Conservation (phyloP, 1,140 invertebrate genomes). For the Asobara japonica region DNA sequence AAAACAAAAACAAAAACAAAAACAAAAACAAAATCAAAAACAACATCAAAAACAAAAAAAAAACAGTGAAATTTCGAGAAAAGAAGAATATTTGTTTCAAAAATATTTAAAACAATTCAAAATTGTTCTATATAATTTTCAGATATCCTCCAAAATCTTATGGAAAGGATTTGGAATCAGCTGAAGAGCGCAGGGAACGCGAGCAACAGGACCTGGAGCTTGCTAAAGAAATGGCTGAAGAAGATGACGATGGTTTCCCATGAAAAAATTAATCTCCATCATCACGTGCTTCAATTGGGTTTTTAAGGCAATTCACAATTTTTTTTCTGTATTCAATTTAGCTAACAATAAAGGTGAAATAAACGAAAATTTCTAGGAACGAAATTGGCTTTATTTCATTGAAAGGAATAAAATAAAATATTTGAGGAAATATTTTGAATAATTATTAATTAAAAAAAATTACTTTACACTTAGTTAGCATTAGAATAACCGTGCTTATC, state of each 20-base stretch:
- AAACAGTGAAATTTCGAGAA: too few relatives aligned
- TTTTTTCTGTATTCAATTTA: slow-evolving; percentile 10
- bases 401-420: too few relatives aligned
- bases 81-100: too few relatives aligned
- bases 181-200: slow-evolving; percentile 93
- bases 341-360: not conserved
- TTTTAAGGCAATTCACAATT: not conserved
- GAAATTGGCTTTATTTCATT: not conserved
- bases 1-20: too few relatives aligned
- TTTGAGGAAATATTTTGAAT: too few relatives aligned
- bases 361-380: not conserved
- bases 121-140: too few relatives aligned
- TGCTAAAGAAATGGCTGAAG: slow-evolving; percentile 99
- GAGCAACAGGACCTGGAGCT: slow-evolving; percentile 98
- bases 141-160: slow-evolving; percentile 99
- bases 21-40: too few relatives aligned
- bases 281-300: not conserved
- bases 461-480: too few relatives aligned
- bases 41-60: too few relatives aligned
- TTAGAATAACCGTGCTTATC: too few relatives aligned
- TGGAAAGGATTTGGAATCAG: slow-evolving; percentile 97
- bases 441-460: too few relatives aligned
- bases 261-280: slow-evolving; percentile 50
- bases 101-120: too few relatives aligned
- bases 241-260: slow-evolving; percentile 94